Conservation (phyloP, 2,888 invertebrate genomes). For the Callyntrura sp. region DNA sequence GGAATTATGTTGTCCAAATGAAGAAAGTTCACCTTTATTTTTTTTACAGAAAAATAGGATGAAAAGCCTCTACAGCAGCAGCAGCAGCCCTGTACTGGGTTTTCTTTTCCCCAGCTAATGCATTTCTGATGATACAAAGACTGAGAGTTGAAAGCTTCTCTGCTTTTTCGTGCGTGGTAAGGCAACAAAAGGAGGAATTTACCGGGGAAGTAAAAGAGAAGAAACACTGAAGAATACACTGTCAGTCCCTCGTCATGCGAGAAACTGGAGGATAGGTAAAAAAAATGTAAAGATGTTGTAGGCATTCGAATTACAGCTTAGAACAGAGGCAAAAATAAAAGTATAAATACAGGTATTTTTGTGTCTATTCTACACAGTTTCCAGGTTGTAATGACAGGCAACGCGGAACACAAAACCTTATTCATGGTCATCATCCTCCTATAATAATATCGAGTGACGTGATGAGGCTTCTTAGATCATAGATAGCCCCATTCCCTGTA, state of each 20-base stretch:
- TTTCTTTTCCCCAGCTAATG: constrained; percentile 2
- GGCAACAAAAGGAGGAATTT: constrained; percentile 52
- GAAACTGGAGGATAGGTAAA: not conserved
- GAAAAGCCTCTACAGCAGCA: not conserved
- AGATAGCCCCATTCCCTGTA: not conserved
- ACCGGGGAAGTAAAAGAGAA: constrained; percentile 33
- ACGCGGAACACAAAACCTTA: constrained; percentile 14
- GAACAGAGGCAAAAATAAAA: not conserved
- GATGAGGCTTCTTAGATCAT: not conserved
- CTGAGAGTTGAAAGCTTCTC: constrained; percentile 1
- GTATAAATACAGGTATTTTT: not conserved
- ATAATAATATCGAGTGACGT: no score
- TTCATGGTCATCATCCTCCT: constrained; percentile 1
- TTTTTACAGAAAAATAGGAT: not conserved
- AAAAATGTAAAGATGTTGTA: not conserved
- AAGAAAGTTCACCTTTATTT: not conserved
- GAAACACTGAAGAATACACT: constrained; percentile 61
- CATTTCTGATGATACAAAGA: constrained; percentile 8
- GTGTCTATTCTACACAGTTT: not conserved
- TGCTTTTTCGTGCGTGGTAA: not conserved
- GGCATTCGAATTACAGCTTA: not conserved
- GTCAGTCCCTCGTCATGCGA: constrained; percentile 56
- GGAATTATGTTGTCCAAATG: not conserved
- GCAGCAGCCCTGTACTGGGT: no score
- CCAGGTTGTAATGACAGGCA: not conserved